Conservation (phyloP, 2,888 invertebrate species). For the Volucella inanis region DNA sequence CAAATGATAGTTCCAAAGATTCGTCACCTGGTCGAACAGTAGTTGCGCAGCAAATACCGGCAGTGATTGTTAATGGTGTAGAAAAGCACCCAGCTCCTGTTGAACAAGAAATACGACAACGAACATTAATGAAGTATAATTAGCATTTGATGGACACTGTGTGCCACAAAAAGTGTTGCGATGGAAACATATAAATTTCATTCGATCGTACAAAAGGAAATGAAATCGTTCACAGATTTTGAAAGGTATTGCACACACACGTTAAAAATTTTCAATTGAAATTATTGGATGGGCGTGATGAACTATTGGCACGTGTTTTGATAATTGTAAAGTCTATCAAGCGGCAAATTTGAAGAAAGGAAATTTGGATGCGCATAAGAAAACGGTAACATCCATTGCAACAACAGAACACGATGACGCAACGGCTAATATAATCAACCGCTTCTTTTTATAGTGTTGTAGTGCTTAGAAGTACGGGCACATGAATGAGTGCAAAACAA, state of each 20-base stretch:
- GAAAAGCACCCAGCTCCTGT: too few species aligned
- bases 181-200: too few species aligned
- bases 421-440: conserved; percentile 2
- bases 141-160: too few species aligned
- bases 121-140: too few species aligned
- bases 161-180: too few species aligned
- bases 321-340: conserved; percentile 51
- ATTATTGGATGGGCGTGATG: conserved; percentile 59
- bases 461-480: conserved; percentile 32
- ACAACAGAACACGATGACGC: background rate
- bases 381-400: background rate
- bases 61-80: too few species aligned
- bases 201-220: too few species aligned
- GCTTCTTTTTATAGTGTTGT: too few species aligned
- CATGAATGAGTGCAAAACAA: conserved; percentile 31
- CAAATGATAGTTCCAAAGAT: too few species aligned
- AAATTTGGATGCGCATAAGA: conserved; percentile 18
- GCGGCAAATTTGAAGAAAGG: background rate
- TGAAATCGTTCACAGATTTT: conserved; percentile 61
- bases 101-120: too few species aligned
- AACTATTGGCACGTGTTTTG: conserved; percentile 52
- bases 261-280: background rate
- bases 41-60: too few species aligned
- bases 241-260: conserved; percentile 60
- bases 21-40: too few species aligned